Evolutionary conservation across 2,888 invertebrate genomes (phyloP), one percentile per base, ranked within the genome.

Genomic region (Ormyrus thymus): DNA sequence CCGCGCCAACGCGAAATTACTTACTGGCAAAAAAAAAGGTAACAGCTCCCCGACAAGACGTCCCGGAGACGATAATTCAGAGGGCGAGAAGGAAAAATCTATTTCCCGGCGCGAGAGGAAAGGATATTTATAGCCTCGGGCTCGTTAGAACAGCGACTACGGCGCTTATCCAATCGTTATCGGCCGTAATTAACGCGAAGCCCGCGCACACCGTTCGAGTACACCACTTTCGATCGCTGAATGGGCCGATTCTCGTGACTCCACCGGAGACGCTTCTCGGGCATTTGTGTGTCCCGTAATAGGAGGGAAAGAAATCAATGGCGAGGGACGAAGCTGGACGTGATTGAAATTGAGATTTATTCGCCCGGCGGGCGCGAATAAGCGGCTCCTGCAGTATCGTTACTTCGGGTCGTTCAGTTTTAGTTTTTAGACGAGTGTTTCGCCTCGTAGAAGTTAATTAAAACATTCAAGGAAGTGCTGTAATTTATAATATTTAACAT

Each of bases 121-220:
- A 7, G 50, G n/a, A 64, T 46, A 64, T 29, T n/a, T n/a, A 43
- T 29, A n/a, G 48, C 43, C 11, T 7, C 1, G n/a, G 45, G 3
- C 68, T 55, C 59, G 58, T 51, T 61, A 71, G 61, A 71, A 61
- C 69, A 64, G 53, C 46, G 56, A 69, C 59, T 46, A 64, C 58
- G 55, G 62, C 70, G 73, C 81, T 83, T 82, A 81, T 80, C 81
- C 82, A 83, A 83, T 84, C 84, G 82, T 84, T 86, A 85, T 82
- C 83, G 79, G 77, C 45, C 56, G 83, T 83, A 85, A 86, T 86
- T 85, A 86, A 86, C 83, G 83, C 83, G 76, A 71, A 81, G 65
- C 68, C n/a, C n/a, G n/a, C 58, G 81, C 70, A 70, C 13, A 11
- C 62, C 29, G 62, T 48, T 7, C 3, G 13, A 48, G 48, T 64